Evolutionary conservation across 1,140 invertebrate genomes (phyloP), one percentile per base, ranked within the genome.

Genomic region (Nasonia longicornis): DNA sequence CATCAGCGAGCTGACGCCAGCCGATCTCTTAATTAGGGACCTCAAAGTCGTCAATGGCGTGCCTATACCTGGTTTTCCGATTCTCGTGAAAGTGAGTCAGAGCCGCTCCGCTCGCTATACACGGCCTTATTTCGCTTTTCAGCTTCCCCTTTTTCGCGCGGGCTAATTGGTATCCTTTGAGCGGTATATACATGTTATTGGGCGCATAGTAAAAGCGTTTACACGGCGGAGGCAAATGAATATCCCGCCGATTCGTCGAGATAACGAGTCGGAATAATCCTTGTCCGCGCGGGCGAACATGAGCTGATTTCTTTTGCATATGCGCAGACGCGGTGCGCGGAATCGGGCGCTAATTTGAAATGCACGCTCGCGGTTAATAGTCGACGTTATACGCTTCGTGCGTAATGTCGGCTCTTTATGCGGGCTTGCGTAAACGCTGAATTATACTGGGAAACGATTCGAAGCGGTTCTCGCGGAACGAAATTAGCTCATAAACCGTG

Each of bases 1-100:
- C 85, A 87, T 94, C 12, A 91, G 90, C 70, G 85, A 84, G 35
- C 87, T 95, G 3, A 92, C 89, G 8, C 87, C 91, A 2, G 84
- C 88, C 11, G 93, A 95, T 85, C 87, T 95, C 14, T 85, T 95
- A 52, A 90, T 91, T n/a, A 94, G 92, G 86, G 94, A 95, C 86
- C 86, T 94, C 52, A 95, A 95, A 90, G 76, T 93, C 29, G 85
- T 93, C 3, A 87, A 89, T 52, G 91, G 88, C 2, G 87, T 95
- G n/a, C 92, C 93, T 1, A 91, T 94, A 58, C 89, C 91, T 2
- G 93, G 93, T 10, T 88, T 94, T 64, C 92, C 93, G 1, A 90
- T 94, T 58, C 85, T 93, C 7, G 91, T 92, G 2, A 80, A 89
- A 84, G 90, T 90, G 85, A 80, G 75, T 12, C 26, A 26, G 26